phyloP scores from a whole-genome alignment of 2,888 invertebrate species.

The Acanthosepion esculentum region DNA sequence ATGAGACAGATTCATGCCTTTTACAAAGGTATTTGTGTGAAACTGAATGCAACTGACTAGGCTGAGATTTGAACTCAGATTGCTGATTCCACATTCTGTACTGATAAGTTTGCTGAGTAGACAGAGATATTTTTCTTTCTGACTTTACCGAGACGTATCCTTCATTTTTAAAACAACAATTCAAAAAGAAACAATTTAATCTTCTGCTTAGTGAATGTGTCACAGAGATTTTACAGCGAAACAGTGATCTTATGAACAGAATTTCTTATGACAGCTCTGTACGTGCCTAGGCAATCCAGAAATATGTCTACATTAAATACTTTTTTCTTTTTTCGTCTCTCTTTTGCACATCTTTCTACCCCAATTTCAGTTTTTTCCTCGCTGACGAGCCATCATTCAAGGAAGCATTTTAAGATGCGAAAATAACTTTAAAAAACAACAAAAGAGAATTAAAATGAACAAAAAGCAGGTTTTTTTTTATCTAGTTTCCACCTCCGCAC shows the following conservation, averaged over 20 bases:
- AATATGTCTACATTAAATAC: background rate
- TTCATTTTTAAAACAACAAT: too few relatives aligned
- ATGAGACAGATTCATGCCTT: too few relatives aligned
- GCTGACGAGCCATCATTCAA: background rate
- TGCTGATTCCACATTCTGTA: too few relatives aligned
- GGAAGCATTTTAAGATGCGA: background rate
- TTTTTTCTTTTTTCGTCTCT: background rate
- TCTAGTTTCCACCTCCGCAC: background rate
- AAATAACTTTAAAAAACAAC: background rate
- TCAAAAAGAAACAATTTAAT: background rate
- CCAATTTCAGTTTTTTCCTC: background rate
- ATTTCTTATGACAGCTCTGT: background rate
- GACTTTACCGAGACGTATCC: background rate
- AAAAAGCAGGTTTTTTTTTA: background rate
- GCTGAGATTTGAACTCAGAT: too few relatives aligned
- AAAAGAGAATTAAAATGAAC: background rate
- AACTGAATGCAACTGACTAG: too few relatives aligned
- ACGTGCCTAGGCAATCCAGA: background rate
- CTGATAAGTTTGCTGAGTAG: background rate
- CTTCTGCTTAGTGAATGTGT: background rate
- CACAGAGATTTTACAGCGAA: background rate
- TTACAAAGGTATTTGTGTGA: too few relatives aligned
- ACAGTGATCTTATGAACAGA: background rate
- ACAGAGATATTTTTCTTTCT: background rate
- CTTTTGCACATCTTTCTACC: background rate